Conservation (phyloP, 1,140 invertebrate genomes). For the Papilio helenus region DNA sequence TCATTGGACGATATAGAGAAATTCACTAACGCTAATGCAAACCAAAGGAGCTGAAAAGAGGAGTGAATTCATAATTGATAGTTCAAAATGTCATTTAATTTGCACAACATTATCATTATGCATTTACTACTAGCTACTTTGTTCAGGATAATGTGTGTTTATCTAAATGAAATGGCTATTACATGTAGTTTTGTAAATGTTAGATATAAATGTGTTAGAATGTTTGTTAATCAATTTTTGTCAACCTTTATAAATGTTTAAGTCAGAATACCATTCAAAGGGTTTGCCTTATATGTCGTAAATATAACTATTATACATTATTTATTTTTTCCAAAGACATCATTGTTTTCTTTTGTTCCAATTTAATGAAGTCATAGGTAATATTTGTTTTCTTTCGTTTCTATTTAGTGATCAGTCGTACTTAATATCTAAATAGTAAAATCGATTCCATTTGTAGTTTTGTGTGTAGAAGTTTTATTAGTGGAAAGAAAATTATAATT, state of each 20-base stretch:
- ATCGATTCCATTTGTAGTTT: constrained; percentile 16
- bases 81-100: constrained; percentile 43
- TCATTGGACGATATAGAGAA: constrained; percentile 82
- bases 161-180: constrained; percentile 30
- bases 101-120: constrained; percentile 42
- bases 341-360: constrained; percentile 1
- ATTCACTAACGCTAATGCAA: constrained; percentile 78
- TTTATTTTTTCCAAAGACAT: constrained; percentile 9
- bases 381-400: constrained; percentile 5
- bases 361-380: constrained; percentile 5
- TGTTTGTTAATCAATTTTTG: constrained; percentile 29
- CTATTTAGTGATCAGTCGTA: constrained; percentile 7
- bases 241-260: constrained; percentile 24
- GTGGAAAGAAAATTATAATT: background rate
- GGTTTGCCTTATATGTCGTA: constrained; percentile 26
- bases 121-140: constrained; percentile 35
- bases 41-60: constrained; percentile 82
- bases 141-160: constrained; percentile 28
- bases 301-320: constrained; percentile 17
- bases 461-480: constrained; percentile 8
- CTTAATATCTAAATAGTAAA: background rate
- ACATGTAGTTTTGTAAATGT: constrained; percentile 33
- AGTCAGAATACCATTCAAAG: constrained; percentile 21
- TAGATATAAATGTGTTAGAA: constrained; percentile 37
- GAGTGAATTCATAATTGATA: constrained; percentile 60